Evolutionary conservation across 2,113 vertebrate genomes (phyloP).

Genomic region (Chroicocephalus ridibundus): DNA sequence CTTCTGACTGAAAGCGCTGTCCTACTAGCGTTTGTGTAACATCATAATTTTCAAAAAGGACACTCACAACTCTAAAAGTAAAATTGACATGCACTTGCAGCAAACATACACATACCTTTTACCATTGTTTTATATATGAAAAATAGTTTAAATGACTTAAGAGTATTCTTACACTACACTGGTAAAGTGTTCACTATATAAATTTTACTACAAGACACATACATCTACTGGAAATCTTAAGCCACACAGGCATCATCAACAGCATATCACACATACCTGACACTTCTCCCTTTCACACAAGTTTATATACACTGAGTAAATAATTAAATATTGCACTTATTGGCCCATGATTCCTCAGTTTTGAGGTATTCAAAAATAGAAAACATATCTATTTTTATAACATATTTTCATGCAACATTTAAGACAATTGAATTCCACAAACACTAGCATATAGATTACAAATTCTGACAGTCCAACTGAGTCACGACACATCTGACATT

Average conservation of each 20-base stretch:
- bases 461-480: slow-evolving; percentile 56
- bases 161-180: slow-evolving; percentile 66
- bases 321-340: slow-evolving; percentile 99
- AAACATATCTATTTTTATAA: slow-evolving; percentile 83
- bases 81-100: slow-evolving; percentile 71
- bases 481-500: slow-evolving; percentile 70
- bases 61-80: slow-evolving; percentile 57
- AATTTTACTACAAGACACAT: slow-evolving; percentile 63
- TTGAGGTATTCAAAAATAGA: slow-evolving; percentile 87
- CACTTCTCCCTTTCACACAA: slow-evolving; percentile 74
- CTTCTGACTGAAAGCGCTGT: slow-evolving; percentile 18
- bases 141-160: slow-evolving; percentile 65
- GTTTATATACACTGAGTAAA: slow-evolving; percentile 91
- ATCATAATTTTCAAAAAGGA: slow-evolving; percentile 49
- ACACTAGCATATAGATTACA: slow-evolving; percentile 72
- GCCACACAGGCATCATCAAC: slow-evolving; percentile 63
- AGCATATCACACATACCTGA: slow-evolving; percentile 58
- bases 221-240: slow-evolving; percentile 69
- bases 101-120: slow-evolving; percentile 36
- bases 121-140: slow-evolving; percentile 43
- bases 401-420: slow-evolving; percentile 88
- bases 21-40: slow-evolving; percentile 1
- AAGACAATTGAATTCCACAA: slow-evolving; percentile 76
- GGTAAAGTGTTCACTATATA: slow-evolving; percentile 63
- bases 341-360: slow-evolving; percentile 94